Evolutionary conservation across 2,888 invertebrate genomes (phyloP).

Genomic region (Meteorus colon): DNA sequence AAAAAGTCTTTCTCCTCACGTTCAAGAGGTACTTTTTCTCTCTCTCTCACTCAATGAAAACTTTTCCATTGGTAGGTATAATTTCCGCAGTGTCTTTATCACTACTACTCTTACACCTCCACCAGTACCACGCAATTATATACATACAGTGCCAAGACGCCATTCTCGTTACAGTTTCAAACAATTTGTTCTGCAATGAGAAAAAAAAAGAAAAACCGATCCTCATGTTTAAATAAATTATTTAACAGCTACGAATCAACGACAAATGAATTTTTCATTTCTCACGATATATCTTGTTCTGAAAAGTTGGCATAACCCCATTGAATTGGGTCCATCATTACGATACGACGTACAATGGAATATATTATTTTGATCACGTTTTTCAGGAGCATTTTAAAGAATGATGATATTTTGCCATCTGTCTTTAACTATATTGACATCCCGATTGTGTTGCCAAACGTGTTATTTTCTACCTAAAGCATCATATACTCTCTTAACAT

Average conservation of each 20-base stretch:
- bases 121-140: neutral
- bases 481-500: no score
- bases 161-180: neutral
- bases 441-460: no score
- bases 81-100: conserved; percentile 1
- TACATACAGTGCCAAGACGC: neutral
- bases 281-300: no score
- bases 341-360: no score
- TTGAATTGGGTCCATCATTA: no score
- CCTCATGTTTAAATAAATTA: conserved; percentile 2
- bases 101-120: neutral
- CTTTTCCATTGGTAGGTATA: conserved; percentile 45
- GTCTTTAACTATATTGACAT: no score
- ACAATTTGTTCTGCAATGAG: neutral
- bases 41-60: conserved; percentile 18
- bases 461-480: no score
- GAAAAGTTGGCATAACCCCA: no score
- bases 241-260: neutral
- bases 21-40: conserved; percentile 27
- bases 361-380: no score
- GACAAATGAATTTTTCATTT: no score
- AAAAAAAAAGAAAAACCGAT: neutral
- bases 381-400: no score
- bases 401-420: no score
- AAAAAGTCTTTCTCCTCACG: neutral